These are phyloP conservation scores for Brachionus angularis DNA, from an alignment of 1,140 invertebrate species.

Conservation along the genomic window DNA sequence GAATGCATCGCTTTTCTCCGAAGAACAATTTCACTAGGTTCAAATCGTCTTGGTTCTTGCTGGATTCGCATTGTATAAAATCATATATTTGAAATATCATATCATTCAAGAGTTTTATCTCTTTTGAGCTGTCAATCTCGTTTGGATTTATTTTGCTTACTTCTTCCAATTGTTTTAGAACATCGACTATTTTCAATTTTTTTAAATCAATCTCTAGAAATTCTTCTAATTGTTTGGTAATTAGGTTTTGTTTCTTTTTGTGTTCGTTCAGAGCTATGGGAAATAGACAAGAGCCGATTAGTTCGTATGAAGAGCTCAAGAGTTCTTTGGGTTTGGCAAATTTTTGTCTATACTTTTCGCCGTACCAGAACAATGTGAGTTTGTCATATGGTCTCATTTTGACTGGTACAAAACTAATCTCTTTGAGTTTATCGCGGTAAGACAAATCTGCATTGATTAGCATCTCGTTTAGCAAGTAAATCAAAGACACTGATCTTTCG, in stretches of 20 bases:
- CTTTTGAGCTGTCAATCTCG: slow-evolving; percentile 23
- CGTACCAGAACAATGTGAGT: slow-evolving; percentile 12
- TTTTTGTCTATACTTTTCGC: slow-evolving; percentile 7
- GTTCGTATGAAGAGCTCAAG: slow-evolving; percentile 2
- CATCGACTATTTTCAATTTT: slow-evolving; percentile 20
- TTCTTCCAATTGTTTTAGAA: slow-evolving; percentile 10
- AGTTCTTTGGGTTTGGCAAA: slow-evolving; percentile 40
- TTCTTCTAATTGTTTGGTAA: slow-evolving; percentile 32
- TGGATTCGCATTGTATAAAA: slow-evolving; percentile 22
- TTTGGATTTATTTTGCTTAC: neutral
- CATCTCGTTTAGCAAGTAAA: slow-evolving; percentile 32
- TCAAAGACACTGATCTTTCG: slow-evolving; percentile 10
- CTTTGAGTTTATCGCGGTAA: neutral
- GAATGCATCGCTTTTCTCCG: slow-evolving; percentile 14
- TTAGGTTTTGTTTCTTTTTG: slow-evolving; percentile 1
- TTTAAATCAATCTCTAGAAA: slow-evolving; percentile 2
- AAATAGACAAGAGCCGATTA: neutral
- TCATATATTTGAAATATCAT: slow-evolving; percentile 37
- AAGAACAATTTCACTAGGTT: neutral
- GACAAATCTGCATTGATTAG: neutral
- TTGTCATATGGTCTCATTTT: slow-evolving; percentile 38
- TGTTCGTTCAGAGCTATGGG: slow-evolving; percentile 24
- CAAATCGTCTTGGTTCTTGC: neutral
- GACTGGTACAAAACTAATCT: slow-evolving; percentile 28
- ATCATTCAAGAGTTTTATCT: slow-evolving; percentile 28